Percentiles rank a stretch among this genome's conserved stretches.
These are phyloP conservation scores for Cosmorhoe ocellata DNA, from an alignment of 2,888 invertebrate genomes.

Conservation along the genomic window DNA sequence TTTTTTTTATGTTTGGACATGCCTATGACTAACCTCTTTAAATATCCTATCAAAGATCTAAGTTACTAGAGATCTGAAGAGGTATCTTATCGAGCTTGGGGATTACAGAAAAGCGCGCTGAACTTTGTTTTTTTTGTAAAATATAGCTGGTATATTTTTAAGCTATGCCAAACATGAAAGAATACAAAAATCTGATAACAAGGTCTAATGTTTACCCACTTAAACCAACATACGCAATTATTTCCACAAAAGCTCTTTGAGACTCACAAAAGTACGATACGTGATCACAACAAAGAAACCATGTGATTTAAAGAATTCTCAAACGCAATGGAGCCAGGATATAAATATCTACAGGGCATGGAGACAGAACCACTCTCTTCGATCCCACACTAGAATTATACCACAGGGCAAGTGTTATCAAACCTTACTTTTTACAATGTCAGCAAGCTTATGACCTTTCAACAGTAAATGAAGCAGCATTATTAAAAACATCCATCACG, in stretches of 20 bases:
- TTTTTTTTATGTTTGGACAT: too few relatives aligned
- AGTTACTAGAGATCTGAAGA: too few relatives aligned
- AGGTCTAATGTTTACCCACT: conserved; percentile 35
- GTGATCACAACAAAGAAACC: conserved; percentile 31
- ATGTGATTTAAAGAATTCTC: conserved; percentile 21
- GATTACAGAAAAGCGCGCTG: too few relatives aligned
- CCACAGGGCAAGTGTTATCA: too few relatives aligned
- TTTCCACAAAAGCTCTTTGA: conserved; percentile 24
- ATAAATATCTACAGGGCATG: conserved; percentile 64
- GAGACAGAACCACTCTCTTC: background rate
- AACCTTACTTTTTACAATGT: too few relatives aligned
- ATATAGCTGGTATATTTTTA: too few relatives aligned
- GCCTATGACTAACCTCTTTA: too few relatives aligned
- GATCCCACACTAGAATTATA: background rate
- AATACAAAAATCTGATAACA: conserved; percentile 25
- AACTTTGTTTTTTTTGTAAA: background rate
- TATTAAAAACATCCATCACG: too few relatives aligned
- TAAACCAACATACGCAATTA: conserved; percentile 33
- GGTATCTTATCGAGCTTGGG: too few relatives aligned
- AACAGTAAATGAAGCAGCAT: too few relatives aligned
- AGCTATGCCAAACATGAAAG: background rate
- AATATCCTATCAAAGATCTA: too few relatives aligned
- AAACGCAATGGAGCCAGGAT: conserved; percentile 36
- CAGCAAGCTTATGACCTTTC: too few relatives aligned
- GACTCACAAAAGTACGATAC: conserved; percentile 32